Evolutionary conservation across 1,140 invertebrate species (phyloP), one percentile per base, ranked within the genome.

Genomic region (Zaprionus vittiger): DNA sequence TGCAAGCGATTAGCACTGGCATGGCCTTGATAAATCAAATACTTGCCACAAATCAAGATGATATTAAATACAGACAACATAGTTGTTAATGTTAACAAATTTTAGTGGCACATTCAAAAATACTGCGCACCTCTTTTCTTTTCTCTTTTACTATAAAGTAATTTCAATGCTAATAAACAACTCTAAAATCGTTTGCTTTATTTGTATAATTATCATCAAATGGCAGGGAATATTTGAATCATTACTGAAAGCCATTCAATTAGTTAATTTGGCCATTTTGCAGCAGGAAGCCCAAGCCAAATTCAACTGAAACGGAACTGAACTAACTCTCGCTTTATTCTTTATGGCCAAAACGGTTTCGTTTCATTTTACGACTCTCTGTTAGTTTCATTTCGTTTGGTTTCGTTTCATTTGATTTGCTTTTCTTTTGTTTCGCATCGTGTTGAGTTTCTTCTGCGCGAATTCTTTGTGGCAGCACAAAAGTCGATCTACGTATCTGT

Each of bases 261-360:
- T 65, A 63, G 17, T 38, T 24, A 38, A 72, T 73, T 55, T 73
- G 81, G 63, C 70, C 66, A 71, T 77, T 74, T 34, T 28, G 57
- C 69, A 64, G 64, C 79, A 84, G 81, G 81, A 81, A 84, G 66
- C 71, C 59, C 52, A 55, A 66, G 59, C 76, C 63, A 84, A 44
- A 63, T 22, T 52, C 15, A 54, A 22, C 34, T 34, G 31, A 63
- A 63, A 54, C 34, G 22, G 24, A 52, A 70, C 49, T 26, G 47
- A 67, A 38, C 17, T 57, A 26, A 34, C 26, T 44, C 37, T 22
- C 37, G n/a, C 47, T 9, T 52, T 52, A 20, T 56, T 55, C 38
- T 56, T 72, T 66, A 64, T 44, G 14, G 69, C 12, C 22, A n/a
- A 52, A 24, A 52, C 20, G 17, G 17, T 37, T 52, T 37, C 28